A percentile compares a stretch with the other conserved stretches of the same genome.
phyloP scores from a whole-genome alignment of 1,140 invertebrate species.

The Araneus ventricosus region DNA sequence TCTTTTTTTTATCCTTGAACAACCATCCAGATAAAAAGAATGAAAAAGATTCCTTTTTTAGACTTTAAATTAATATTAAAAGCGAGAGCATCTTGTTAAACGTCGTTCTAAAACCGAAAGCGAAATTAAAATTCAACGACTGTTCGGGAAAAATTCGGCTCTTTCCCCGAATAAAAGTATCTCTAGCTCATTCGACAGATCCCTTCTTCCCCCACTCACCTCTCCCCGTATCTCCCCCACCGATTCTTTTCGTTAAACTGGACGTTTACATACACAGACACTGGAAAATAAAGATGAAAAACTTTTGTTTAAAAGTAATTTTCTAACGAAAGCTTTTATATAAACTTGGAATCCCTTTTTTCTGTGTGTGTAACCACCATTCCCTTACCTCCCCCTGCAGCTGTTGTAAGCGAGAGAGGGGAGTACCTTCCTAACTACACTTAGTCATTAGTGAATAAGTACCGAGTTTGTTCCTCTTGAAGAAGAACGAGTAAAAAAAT shows the following conservation, averaged over 20 bases:
- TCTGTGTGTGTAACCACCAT: not conserved
- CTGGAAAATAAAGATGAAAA: conserved; percentile 61
- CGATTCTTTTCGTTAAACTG: conserved; percentile 28
- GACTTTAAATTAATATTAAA: conserved; percentile 56
- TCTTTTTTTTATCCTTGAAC: not conserved
- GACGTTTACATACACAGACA: conserved; percentile 33
- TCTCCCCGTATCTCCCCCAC: not conserved
- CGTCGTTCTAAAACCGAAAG: conserved; percentile 43
- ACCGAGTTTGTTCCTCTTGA: conserved; percentile 19
- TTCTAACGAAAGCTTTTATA: conserved; percentile 63
- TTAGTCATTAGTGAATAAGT: conserved; percentile 67
- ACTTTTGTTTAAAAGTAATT: conserved; percentile 70
- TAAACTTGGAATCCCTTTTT: conserved; percentile 44
- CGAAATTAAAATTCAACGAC: conserved; percentile 65
- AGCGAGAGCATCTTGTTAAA: conserved; percentile 56
- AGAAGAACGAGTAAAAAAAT: conserved; percentile 38
- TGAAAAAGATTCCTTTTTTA: not conserved
- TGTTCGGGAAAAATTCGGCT: not conserved
- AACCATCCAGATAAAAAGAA: conserved; percentile 7
- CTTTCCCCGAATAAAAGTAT: not conserved
- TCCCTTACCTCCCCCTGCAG: conserved; percentile 13
- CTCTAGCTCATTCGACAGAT: conserved; percentile 13
- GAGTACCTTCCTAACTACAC: conserved; percentile 24
- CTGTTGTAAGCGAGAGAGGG: conserved; percentile 30
- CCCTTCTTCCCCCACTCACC: not conserved